Base-by-base conservation (phyloP, 1,140 invertebrate genomes). In the Cecropterus lyciades region DNA sequence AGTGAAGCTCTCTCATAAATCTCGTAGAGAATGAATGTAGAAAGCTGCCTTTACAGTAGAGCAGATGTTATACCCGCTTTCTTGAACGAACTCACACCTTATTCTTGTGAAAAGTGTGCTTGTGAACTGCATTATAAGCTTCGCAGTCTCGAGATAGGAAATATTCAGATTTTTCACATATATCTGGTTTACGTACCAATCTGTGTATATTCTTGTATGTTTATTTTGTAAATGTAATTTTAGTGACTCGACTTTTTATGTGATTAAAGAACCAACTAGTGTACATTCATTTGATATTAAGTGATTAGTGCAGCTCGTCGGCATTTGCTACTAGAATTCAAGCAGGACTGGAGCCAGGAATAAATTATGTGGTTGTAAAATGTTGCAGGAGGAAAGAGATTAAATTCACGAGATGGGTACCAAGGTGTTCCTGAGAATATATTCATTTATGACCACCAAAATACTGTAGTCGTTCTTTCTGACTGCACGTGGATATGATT, bases 1-100 rank as follows among this genome's bases (percentile, higher is more conserved):
- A 67, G 59, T 62, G 59, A 62, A 62, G 59, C 46, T 27, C 33
- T 62, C 46, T 40, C 46, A 62, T 62, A 62, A 62, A 62, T 62
- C 46, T 62, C 30, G 45, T 40, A 20, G 46, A 40, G 59, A 62
- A 62, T 62, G 48, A 62, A 62, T 37, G 24, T 49, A 40, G 27
- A 45, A 60, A 42, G 14, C 30, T 42, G 57, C 57, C 56, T 59
- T 57, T 48, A 49, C 57, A 60, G 57, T 49, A 30, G 42, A 20
- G 48, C 17, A 59, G 56, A 59, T 30, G 42, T 59, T 45, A 46
- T 59, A 46, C 43, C 27, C 43, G 11, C 30, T 60, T 37, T 49
- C 30, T 51, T 42, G 16, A 17, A 56, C 9, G 48, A 37, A 40
- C 17, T 62, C n/a, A 40, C 59, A 30, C 59, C 59, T 62, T 62